Conservation (phyloP, 2,888 invertebrate genomes). For the Lamellibrachia satsuma region DNA sequence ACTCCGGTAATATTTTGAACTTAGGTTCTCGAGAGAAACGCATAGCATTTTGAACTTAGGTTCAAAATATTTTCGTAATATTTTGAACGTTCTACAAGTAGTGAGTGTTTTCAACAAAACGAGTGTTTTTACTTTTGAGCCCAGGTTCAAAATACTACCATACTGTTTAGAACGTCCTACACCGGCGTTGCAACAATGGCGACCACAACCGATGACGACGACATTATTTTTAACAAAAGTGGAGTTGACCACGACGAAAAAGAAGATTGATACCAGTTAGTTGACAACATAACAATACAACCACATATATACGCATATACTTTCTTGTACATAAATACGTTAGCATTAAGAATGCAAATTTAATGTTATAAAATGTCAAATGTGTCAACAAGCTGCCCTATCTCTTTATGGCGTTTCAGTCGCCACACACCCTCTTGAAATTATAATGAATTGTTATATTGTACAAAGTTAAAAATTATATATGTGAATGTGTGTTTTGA, state of each 20-base stretch:
- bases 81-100: not conserved
- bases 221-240: not conserved
- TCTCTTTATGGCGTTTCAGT: not conserved
- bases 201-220: not conserved
- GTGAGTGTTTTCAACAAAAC: not conserved
- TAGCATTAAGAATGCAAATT: not conserved
- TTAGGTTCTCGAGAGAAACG: not conserved
- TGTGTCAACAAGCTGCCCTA: not conserved
- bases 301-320: not conserved
- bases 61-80: not conserved
- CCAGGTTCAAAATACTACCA: not conserved
- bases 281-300: not conserved
- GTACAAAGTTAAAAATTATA: not conserved
- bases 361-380: not conserved
- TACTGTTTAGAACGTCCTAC: not conserved
- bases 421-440: not conserved
- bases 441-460: not conserved
- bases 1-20: not conserved
- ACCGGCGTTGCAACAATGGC: not conserved
- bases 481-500: not conserved
- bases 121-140: not conserved
- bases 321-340: not conserved
- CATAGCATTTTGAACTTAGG: not conserved
- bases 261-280: not conserved
- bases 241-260: not conserved